Percentiles rank a stretch among this genome's conserved stretches.
phyloP scores from a whole-genome alignment of 2,797 vertebrate species.

The Dryobates pubescens region DNA sequence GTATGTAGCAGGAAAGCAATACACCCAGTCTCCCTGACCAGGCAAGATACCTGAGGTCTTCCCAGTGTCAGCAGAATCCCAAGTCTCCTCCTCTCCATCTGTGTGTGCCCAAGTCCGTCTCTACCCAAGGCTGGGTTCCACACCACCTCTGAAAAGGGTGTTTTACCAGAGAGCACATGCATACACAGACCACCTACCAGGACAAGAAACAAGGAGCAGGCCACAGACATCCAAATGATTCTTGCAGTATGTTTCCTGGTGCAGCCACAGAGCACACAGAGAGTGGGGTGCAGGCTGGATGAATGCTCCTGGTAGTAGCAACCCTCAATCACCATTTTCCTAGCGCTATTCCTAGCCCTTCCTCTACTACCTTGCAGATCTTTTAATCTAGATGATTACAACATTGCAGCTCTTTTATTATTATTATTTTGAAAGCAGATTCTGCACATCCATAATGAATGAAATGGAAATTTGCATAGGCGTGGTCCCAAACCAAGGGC shows the following conservation, averaged over 20 bases:
- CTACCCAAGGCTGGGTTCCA: neutral
- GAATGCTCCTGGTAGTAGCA: conserved; percentile 10
- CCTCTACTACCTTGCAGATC: conserved; percentile 12
- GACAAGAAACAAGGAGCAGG: neutral
- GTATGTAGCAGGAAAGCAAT: neutral
- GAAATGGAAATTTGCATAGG: neutral
- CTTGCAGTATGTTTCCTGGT: neutral
- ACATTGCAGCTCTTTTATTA: neutral
- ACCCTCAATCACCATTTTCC: conserved; percentile 11
- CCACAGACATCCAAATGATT: neutral
- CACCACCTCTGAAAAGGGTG: neutral
- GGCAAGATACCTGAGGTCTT: neutral
- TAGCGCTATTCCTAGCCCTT: conserved; percentile 9
- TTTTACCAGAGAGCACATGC: neutral
- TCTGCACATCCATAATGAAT: neutral
- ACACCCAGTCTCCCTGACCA: neutral
- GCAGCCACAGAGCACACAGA: conserved; percentile 11
- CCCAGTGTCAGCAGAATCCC: neutral
- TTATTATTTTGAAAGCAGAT: neutral
- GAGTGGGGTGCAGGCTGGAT: neutral
- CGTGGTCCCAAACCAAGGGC: neutral
- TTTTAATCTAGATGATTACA: neutral
- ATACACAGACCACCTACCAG: neutral
- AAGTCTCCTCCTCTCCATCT: neutral
- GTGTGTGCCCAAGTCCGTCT: neutral